phyloP scores from a whole-genome alignment of 2,888 invertebrate genomes.

The Noctua fimbriata region DNA sequence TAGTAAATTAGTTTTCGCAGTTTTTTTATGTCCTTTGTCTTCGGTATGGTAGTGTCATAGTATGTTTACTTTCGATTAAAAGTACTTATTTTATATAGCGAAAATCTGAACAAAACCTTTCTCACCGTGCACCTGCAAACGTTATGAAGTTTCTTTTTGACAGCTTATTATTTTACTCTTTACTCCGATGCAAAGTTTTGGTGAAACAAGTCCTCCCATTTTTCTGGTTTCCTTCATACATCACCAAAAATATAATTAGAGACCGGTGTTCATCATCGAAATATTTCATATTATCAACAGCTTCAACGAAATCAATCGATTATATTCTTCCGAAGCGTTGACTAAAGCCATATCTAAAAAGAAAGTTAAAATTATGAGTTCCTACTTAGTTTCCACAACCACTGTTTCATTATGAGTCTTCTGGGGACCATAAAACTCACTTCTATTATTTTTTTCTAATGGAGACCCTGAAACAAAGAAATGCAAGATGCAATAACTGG shows the following conservation, averaged over 20 bases:
- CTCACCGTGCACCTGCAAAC: neutral
- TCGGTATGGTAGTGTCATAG: neutral
- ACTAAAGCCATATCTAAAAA: neutral
- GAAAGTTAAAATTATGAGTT: neutral
- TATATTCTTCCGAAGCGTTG: neutral
- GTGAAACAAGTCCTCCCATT: neutral
- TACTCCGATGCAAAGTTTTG: neutral
- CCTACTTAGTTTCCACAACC: neutral
- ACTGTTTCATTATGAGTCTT: neutral
- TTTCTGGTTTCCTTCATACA: neutral
- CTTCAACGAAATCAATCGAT: constrained; percentile 1
- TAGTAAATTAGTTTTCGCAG: constrained; percentile 38
- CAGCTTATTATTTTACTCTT: neutral
- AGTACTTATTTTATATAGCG: neutral
- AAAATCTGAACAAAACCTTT: neutral
- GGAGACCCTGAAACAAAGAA: neutral
- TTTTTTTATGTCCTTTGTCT: constrained; percentile 16
- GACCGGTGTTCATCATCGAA: neutral
- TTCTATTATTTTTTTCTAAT: neutral
- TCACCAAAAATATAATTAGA: neutral
- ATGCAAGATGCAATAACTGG: neutral
- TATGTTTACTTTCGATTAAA: neutral
- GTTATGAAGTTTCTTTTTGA: neutral
- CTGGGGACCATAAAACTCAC: neutral
- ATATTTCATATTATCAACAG: neutral